Conservation (phyloP, 2,113 vertebrate species). For the Cariama cristata region DNA sequence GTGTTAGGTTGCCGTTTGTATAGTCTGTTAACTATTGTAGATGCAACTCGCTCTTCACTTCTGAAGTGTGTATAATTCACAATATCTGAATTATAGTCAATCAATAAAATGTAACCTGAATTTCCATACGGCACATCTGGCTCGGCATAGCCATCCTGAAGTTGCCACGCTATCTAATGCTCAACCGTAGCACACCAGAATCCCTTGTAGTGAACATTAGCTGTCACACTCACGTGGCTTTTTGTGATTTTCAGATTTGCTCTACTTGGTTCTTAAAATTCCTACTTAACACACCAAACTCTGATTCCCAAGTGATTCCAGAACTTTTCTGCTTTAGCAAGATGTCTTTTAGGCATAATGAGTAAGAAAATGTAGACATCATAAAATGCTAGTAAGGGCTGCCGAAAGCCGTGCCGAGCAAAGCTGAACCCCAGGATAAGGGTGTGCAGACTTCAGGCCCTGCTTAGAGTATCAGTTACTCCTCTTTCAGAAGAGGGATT, state of each 20-base stretch:
- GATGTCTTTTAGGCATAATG: neutral
- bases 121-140: rapidly evolving
- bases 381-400: neutral
- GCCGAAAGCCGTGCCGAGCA: neutral
- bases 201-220: neutral
- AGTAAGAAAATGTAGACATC: neutral
- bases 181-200: neutral
- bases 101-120: neutral
- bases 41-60: neutral
- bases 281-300: neutral
- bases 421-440: neutral
- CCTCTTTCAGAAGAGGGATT: neutral
- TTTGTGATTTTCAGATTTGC: neutral
- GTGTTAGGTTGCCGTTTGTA: neutral
- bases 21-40: neutral
- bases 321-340: neutral
- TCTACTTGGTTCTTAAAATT: neutral
- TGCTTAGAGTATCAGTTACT: neutral
- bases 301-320: neutral
- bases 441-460: neutral
- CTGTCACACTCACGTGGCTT: rapidly evolving
- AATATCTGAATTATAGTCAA: neutral
- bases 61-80: neutral
- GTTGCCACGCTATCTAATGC: neutral
- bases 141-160: neutral